These are phyloP conservation scores for Bos javanicus DNA, from an alignment of 2,113 vertebrate species.

Conservation along the genomic window DNA sequence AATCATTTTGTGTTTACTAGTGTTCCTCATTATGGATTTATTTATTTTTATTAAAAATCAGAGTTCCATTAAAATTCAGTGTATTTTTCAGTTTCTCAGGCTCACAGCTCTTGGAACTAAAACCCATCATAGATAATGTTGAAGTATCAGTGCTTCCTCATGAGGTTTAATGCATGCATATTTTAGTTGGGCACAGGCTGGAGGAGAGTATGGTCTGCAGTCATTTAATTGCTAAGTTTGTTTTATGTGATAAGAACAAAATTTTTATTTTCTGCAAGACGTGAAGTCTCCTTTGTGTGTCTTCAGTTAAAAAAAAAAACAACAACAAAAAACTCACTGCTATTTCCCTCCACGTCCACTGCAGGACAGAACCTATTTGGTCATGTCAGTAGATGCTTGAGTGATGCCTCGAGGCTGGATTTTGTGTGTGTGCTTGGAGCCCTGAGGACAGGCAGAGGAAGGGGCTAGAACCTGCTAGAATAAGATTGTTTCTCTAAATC, in stretches of 20 bases:
- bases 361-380: not conserved
- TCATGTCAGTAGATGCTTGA: not conserved
- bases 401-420: not conserved
- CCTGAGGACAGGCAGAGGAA: not conserved
- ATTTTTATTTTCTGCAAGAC: conserved; percentile 39
- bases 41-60: conserved; percentile 53
- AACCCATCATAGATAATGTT: conserved; percentile 14
- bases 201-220: not conserved
- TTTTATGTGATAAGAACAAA: conserved; percentile 6
- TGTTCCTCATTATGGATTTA: conserved; percentile 35
- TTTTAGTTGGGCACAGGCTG: not conserved
- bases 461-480: not conserved
- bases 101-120: conserved; percentile 23
- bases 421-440: not conserved
- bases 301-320: not conserved
- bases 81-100: conserved; percentile 50
- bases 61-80: conserved; percentile 56
- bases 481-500: not conserved
- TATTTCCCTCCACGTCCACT: not conserved
- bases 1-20: conserved; percentile 33
- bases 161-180: conserved; percentile 14
- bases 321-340: not conserved
- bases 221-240: conserved; percentile 44
- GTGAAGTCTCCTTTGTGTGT: not conserved
- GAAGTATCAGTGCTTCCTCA: conserved; percentile 22